These are phyloP conservation scores for Etheostoma perlongum DNA, from an alignment of 2,797 vertebrate species.

Conservation along the genomic window DNA sequence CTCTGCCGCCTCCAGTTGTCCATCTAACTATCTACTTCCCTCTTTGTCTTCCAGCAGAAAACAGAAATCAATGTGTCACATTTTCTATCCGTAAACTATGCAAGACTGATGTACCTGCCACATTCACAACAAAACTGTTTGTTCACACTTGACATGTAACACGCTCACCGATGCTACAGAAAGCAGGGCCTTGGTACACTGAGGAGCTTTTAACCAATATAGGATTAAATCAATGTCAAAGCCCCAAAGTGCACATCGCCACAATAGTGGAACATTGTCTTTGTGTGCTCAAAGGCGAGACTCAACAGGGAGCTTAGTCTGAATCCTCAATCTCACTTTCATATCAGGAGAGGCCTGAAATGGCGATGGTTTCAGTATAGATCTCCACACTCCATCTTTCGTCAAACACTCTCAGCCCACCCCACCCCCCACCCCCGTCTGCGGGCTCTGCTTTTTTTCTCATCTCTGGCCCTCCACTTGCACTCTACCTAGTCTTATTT, in stretches of 20 bases:
- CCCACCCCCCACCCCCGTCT: neutral
- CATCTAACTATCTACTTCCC: neutral
- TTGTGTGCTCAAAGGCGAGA: constrained; percentile 34
- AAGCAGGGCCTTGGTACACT: constrained; percentile 19
- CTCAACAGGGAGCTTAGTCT: constrained; percentile 34
- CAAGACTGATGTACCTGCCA: constrained; percentile 32
- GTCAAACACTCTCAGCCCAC: constrained; percentile 19
- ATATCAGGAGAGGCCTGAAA: constrained; percentile 39
- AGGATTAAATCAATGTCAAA: constrained; percentile 48
- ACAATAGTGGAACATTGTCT: constrained; percentile 31
- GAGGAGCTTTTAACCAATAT: constrained; percentile 31
- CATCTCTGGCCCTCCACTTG: constrained; percentile 36
- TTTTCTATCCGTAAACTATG: constrained; percentile 17
- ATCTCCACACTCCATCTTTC: constrained; percentile 55
- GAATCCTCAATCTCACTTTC: constrained; percentile 43
- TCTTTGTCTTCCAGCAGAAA: constrained; percentile 31
- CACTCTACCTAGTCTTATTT: constrained; percentile 10
- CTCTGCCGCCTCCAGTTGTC: neutral
- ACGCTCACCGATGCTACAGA: neutral
- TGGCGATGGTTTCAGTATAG: constrained; percentile 57
- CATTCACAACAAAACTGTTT: constrained; percentile 47
- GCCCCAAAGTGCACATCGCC: constrained; percentile 1
- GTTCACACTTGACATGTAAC: constrained; percentile 42
- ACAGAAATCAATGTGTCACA: constrained; percentile 32
- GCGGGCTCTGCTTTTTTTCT: constrained; percentile 15